Base-by-base conservation (phyloP, 2,888 invertebrate species). In the Malthinus flaveolus region DNA sequence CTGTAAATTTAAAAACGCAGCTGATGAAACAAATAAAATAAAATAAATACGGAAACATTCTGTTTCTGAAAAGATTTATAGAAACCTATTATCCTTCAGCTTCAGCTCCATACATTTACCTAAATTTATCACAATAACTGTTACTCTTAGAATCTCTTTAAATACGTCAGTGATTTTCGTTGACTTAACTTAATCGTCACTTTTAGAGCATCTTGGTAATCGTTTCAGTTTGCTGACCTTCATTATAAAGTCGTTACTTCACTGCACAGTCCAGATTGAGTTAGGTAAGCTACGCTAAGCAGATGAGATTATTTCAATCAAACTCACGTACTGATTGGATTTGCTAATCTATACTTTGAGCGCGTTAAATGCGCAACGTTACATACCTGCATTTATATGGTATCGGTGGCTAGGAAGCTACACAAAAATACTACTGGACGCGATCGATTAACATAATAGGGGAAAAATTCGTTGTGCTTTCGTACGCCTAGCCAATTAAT, bases 291-390 rank as follows among this genome's bases (percentile, higher is more conserved):
- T 57, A 49, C 61, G 65, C 61, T 57, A 49, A 62, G 65, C 61
- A 63, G 63, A 63, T 56, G 59, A 63, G 68, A 68, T 68, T 68
- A 68, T 67, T 64, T 63, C 59, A 58, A 65, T 54, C 61, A 61
- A 53, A 36, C 59, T 52, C 47, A 48, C 59, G 60, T 61, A 61
- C 55, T 57, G 63, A 63, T 63, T 58, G 36, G 48, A 57, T 51
- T 42, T 49, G 48, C 39, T 61, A 63, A 63, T 61, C 61, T 49
- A 36, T 46, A n/a, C 36, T 52, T 5, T 23, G 23, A 23, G 5
- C 23, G 2, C 5, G 23, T 23, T 23, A 23, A 23, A 23, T 23
- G 23, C 23, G 5, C 23, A 23, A 23, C 23, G 5, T 23, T 23
- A 3, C 23, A 23, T 23, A 23, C 23, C 3, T 23, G 23, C 23